These are phyloP conservation scores for Galagoides demidoff DNA, from an alignment of 2,797 vertebrate genomes.

Conservation along the genomic window DNA sequence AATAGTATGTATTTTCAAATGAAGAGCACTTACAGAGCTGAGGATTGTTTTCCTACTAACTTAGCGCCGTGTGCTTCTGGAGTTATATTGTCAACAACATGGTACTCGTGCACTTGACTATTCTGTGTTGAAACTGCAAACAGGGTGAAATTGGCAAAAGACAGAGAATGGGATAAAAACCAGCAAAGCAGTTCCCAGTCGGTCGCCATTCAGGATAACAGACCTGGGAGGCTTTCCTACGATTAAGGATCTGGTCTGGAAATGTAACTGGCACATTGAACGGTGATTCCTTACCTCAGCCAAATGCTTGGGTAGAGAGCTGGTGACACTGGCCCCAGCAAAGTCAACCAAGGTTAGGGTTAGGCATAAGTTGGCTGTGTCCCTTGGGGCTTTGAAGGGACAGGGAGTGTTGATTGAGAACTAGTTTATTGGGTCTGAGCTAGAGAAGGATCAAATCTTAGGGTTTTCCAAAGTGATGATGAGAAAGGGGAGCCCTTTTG, in stretches of 20 bases:
- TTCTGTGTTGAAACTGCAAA: constrained; percentile 52
- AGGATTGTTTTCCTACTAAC: constrained; percentile 1
- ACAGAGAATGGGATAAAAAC: constrained; percentile 46
- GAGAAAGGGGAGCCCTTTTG: neutral
- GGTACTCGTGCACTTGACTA: neutral
- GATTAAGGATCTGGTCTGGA: neutral
- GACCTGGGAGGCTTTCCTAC: neutral
- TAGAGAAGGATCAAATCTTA: neutral
- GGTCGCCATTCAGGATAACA: neutral
- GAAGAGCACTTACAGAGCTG: constrained; percentile 62
- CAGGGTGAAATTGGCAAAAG: constrained; percentile 18
- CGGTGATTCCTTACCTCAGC: constrained; percentile 9
- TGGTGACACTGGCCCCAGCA: neutral
- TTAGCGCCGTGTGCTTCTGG: constrained; percentile 55
- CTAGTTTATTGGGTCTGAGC: neutral
- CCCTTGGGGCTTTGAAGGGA: no score
- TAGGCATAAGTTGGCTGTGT: neutral
- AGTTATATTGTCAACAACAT: constrained; percentile 47
- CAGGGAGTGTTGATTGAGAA: accelerated
- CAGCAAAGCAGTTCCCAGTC: neutral
- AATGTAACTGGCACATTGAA: neutral
- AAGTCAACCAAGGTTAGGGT: neutral
- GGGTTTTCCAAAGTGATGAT: neutral
- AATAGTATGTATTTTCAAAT: constrained; percentile 62
- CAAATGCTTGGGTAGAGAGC: neutral